Evolutionary conservation across 2,797 vertebrate genomes (phyloP), one percentile per base, ranked within the genome.

Genomic region (Gallinago solitaria): DNA sequence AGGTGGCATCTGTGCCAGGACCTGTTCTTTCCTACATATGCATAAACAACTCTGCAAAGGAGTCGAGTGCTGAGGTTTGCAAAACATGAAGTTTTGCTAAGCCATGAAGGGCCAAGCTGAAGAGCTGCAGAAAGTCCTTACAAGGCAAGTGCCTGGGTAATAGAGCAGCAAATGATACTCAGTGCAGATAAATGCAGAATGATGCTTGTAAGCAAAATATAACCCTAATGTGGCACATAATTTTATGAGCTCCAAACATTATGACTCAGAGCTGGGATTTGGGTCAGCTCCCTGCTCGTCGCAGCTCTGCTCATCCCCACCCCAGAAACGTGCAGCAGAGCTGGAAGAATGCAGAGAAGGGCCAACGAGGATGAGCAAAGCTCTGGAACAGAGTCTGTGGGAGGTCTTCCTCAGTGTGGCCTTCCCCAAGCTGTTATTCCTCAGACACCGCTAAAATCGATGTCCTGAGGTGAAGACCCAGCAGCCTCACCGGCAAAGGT

Each of bases 291-390:
- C 27, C 43, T 48, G 18, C 18, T 70, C 6, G 1, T 67, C 12
- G 2, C n/a, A 80, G 53, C n/a, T 77, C 51, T 0, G 0, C 39
- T 83, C 2, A 0, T 83, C 39, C 64, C 48, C 54, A 39, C 35
- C 37, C 27, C 25, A 71, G 13, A 63, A 69, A 61, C 3, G 1
- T 30, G 20, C 50, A 20, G 10, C 57, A 81, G 37, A 75, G 28
- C 27, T 85, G 30, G n/a, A 48, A 82, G 60, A 90, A 59, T 57
- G 9, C 16, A 61, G 37, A 61, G 32, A 67, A 59, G 17, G 17
- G 18, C 23, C 57, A 88, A 5, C 12, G 41, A 47, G 17, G 45
- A 35, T 81, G 35, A 57, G 7, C 28, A 88, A 27, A 90, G 18
- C 37, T 69, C 45, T n/a, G 54, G 23, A 71, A 61, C 9, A 45